Evolutionary conservation across 2,113 vertebrate species (phyloP), one percentile per base, ranked within the genome.

Genomic region (Crotalus horridus): DNA sequence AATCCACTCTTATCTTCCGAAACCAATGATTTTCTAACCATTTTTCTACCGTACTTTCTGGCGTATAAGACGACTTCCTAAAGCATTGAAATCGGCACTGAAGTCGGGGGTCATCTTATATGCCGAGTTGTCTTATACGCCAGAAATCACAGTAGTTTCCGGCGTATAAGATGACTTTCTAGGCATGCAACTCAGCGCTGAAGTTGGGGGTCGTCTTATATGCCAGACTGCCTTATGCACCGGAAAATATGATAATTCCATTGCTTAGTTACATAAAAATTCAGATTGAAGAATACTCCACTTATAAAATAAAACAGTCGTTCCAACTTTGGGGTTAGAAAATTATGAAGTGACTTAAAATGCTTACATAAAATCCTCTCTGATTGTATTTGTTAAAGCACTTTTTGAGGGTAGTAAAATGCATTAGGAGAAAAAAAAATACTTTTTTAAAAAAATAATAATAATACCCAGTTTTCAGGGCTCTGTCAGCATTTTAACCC

Each of bases 241-340:
- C 39, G 3, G 39, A 39, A 39, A 39, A 39, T 39, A 39, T 39
- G 39, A 39, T 39, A 97, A 97, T 96, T 97, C 96, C 91, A 95
- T 91, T 58, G 88, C 39, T 93, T 97, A 96, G 91, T 95, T 95
- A 94, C 90, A 96, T 55, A 96, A 97, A 95, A 97, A 90, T 10
- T 1, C 39, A 94, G 96, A 95, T 85, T 93, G 90, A 95, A 91
- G 93, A 97, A 92, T 91, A 1, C 93, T 94, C 95, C 96, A 89
- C 93, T 92, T 95, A 53, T 74, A 93, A 96, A 95, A 96, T 96
- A 96, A 95, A 94, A 39, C 93, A 96, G 91, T 94, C 89, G 96
- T 85, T 97, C 91, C 90, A 89, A 95, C 39, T 88, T 81, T 48
- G 85, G 33, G 93, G 94, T 94, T 93, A 58, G 96, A 93, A 97